Conservation (phyloP, 2,888 invertebrate species). For the Melinopterus prodromus region DNA sequence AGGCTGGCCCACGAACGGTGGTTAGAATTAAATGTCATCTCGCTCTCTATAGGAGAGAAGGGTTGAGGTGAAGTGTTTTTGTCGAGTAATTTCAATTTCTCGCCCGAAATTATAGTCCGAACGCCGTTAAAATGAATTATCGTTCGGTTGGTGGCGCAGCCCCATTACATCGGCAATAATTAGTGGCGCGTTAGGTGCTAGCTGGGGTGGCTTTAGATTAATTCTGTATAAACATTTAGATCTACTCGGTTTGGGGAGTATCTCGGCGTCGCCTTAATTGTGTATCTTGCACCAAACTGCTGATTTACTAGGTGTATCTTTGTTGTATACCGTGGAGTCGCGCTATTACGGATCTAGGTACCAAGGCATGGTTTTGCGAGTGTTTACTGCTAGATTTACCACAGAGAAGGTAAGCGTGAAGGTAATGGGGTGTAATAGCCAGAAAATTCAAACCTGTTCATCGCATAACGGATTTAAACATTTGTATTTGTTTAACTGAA, state of each 20-base stretch:
- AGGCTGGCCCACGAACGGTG: background rate
- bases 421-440: no score
- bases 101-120: constrained; percentile 31
- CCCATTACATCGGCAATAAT: constrained; percentile 33
- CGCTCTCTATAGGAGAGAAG: background rate
- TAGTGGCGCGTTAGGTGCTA: constrained; percentile 29
- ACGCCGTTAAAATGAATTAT: constrained; percentile 38
- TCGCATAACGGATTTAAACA: no score
- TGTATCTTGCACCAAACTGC: constrained; percentile 25
- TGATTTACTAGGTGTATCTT: constrained; percentile 24
- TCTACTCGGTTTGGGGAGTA: constrained; percentile 13
- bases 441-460: no score
- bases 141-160: constrained; percentile 27
- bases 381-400: no score
- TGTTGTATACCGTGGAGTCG: background rate
- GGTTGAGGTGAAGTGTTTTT: constrained; percentile 33
- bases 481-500: no score
- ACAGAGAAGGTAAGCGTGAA: no score
- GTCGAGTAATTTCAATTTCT: constrained; percentile 37
- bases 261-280: constrained; percentile 15
- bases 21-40: background rate
- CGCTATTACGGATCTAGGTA: background rate
- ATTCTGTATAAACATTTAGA: constrained; percentile 32
- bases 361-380: background rate
- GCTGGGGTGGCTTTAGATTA: constrained; percentile 31